Percentiles rank a stretch among this genome's conserved stretches.
Conservation (phyloP, 2,888 invertebrate genomes). For the Pogonocherus hispidulus region DNA sequence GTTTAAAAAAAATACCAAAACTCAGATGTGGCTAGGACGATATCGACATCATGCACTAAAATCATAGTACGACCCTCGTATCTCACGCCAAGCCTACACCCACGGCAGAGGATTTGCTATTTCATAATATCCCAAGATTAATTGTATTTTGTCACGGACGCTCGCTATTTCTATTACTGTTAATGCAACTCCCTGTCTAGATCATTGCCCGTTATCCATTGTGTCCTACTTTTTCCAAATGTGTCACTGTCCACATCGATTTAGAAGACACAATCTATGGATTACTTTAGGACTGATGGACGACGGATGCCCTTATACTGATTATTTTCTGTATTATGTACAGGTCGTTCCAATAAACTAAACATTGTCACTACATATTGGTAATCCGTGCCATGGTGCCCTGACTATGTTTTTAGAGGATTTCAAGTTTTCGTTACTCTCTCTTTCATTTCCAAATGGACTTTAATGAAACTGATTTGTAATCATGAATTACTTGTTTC, state of each 20-base stretch:
- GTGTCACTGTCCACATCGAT: neutral
- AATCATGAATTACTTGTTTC: no score
- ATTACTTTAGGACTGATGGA: neutral
- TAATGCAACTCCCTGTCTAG: neutral
- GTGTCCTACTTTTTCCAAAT: neutral
- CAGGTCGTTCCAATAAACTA: neutral
- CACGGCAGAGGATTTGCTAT: neutral
- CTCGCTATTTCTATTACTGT: neutral
- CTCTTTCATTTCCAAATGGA: no score
- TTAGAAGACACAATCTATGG: neutral
- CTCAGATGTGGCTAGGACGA: no score
- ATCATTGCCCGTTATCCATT: neutral
- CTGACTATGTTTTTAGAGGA: no score
- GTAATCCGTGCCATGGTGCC: no score
- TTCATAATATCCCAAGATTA: neutral
- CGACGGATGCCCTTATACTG: no score
- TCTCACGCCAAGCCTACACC: neutral
- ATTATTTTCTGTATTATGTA: no score
- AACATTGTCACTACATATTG: no score
- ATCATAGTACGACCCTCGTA: neutral
- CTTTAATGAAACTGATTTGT: no score
- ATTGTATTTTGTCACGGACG: neutral
- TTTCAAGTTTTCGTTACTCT: no score
- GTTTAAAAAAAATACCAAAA: no score
- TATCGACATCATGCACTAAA: neutral